phyloP scores from a whole-genome alignment of 2,113 vertebrate genomes.

The Etheostoma cragini region DNA sequence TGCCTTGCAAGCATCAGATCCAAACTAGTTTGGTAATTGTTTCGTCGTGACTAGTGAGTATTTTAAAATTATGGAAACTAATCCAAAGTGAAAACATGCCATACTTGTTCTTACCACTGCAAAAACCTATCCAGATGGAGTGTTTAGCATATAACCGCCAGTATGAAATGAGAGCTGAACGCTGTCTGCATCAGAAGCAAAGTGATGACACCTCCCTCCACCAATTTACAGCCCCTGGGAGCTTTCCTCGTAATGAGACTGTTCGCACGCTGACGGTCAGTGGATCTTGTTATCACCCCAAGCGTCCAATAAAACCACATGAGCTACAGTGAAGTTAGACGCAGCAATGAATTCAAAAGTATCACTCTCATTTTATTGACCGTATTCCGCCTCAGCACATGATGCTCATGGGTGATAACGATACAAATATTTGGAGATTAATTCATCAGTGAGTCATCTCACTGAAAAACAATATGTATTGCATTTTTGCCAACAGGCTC shows the following conservation, averaged over 20 bases:
- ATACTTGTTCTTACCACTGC: background rate
- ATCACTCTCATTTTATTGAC: conserved; percentile 30
- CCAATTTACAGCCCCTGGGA: conserved; percentile 37
- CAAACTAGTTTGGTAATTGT: background rate
- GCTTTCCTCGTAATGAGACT: conserved; percentile 45
- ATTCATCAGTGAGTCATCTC: conserved; percentile 34
- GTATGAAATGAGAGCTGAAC: conserved; percentile 26
- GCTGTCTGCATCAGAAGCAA: conserved; percentile 8
- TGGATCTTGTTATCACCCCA: conserved; percentile 52
- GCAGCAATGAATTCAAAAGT: conserved; percentile 19
- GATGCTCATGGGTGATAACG: conserved; percentile 17
- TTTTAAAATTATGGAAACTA: background rate
- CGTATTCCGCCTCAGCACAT: background rate
- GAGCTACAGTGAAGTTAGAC: conserved; percentile 28
- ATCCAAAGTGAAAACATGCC: background rate
- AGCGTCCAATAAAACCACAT: conserved; percentile 46
- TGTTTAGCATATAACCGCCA: conserved; percentile 8
- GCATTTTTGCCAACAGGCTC: conserved; percentile 30
- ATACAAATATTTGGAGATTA: conserved; percentile 36
- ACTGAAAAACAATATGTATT: background rate
- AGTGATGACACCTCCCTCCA: conserved; percentile 33
- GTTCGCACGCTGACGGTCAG: conserved; percentile 67
- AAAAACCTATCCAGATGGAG: background rate
- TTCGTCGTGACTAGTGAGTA: background rate
- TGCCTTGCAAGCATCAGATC: background rate